phyloP scores from a whole-genome alignment of 2,113 vertebrate species.

The Dinomys branickii region DNA sequence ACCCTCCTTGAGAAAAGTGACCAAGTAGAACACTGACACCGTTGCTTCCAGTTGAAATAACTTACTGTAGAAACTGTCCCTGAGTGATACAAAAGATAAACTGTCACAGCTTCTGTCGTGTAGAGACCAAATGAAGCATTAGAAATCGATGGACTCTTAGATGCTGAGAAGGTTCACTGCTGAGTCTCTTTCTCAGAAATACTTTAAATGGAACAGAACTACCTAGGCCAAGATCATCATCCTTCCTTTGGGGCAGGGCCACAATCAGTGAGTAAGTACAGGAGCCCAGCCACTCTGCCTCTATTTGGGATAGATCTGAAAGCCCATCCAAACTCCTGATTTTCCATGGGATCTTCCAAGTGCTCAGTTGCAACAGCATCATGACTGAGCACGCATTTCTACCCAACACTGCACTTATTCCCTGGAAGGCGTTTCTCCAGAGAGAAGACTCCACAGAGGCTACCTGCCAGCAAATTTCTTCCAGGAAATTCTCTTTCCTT shows the following conservation, averaged over 20 bases:
- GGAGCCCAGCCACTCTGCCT: neutral
- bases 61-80: neutral
- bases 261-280: neutral
- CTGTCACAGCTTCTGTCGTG: neutral
- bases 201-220: neutral
- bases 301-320: neutral
- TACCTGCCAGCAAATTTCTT: neutral
- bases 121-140: neutral
- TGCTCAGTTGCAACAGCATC: neutral
- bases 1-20: neutral
- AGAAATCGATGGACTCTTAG: neutral
- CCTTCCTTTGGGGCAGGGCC: neutral
- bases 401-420: neutral
- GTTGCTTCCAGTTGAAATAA: neutral
- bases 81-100: neutral
- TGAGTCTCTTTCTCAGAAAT: neutral
- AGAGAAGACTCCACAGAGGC: neutral
- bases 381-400: neutral
- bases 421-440: neutral
- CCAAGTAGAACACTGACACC: neutral
- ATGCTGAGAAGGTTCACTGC: neutral
- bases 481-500: neutral
- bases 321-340: neutral
- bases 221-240: neutral
- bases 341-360: neutral